phyloP scores from a whole-genome alignment of 37 sponge, comb jelly and placozoan genomes.

The Hexactinellida sp. region DNA sequence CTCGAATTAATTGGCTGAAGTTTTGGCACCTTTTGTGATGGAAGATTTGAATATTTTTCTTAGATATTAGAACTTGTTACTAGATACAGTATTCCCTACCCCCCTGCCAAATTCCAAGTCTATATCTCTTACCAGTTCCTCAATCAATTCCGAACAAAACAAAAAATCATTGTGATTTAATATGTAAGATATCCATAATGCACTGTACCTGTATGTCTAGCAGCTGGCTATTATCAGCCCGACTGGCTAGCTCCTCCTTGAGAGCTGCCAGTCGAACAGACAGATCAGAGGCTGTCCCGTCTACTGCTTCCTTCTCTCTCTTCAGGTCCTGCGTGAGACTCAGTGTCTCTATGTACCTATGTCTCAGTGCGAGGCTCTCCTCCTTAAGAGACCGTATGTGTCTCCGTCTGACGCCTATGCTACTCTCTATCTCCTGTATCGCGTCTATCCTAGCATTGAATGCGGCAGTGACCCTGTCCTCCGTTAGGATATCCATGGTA shows the following conservation, averaged over 20 bases:
- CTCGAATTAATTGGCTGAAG: too few relatives aligned
- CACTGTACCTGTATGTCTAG: background rate
- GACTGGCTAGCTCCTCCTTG: background rate
- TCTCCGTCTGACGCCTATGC: background rate
- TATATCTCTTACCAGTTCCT: too few relatives aligned
- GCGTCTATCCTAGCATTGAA: background rate
- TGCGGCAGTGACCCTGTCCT: background rate
- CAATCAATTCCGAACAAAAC: too few relatives aligned
- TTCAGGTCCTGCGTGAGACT: background rate
- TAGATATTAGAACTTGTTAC: too few relatives aligned
- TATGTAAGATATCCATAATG: too few relatives aligned
- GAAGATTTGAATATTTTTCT: too few relatives aligned
- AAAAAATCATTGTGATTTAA: too few relatives aligned
- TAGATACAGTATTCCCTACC: too few relatives aligned
- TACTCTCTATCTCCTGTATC: background rate
- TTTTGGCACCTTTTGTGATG: too few relatives aligned
- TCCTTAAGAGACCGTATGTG: background rate
- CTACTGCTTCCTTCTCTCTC: slow-evolving; percentile 8
- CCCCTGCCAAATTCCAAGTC: too few relatives aligned
- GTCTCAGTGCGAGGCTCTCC: background rate
- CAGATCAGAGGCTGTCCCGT: background rate
- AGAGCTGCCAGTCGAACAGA: background rate
- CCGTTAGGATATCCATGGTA: background rate
- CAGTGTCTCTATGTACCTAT: background rate
- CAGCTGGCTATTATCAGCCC: background rate